Evolutionary conservation across 2,797 vertebrate genomes (phyloP).

Genomic region (Poeciliopsis infans): DNA sequence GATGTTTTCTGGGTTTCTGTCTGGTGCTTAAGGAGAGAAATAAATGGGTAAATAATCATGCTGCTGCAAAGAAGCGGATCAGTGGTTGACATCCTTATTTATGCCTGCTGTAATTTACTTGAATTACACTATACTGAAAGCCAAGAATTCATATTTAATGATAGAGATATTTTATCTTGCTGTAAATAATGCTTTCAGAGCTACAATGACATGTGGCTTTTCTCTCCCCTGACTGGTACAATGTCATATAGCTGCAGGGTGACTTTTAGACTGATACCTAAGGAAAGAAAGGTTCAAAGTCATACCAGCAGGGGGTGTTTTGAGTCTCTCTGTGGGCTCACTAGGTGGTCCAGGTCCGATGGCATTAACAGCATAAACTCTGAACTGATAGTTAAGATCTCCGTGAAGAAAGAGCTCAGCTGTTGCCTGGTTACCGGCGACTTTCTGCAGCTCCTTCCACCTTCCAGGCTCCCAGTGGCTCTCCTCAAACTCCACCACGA

Average conservation of each 20-base stretch:
- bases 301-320: conserved; percentile 88
- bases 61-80: background rate
- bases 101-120: background rate
- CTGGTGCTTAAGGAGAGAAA: conserved; percentile 83
- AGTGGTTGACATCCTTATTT: background rate
- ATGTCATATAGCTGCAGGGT: conserved; percentile 7
- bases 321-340: conserved; percentile 81
- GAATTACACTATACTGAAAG: conserved; percentile 2
- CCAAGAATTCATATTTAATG: conserved; percentile 13
- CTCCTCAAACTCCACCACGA: conserved; percentile 90
- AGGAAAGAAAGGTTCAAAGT: conserved; percentile 32
- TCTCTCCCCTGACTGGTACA: conserved; percentile 13
- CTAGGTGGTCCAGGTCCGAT: conserved; percentile 89
- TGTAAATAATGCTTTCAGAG: conserved; percentile 10
- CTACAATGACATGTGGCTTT: conserved; percentile 21
- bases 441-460: conserved; percentile 85
- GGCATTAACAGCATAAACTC: conserved; percentile 86
- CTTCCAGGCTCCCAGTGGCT: conserved; percentile 83
- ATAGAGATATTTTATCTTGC: conserved; percentile 20
- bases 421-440: conserved; percentile 81
- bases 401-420: conserved; percentile 81
- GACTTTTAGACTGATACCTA: conserved; percentile 2
- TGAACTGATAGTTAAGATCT: conserved; percentile 89
- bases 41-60: background rate
- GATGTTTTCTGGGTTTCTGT: conserved; percentile 91